These are phyloP conservation scores for Sphaeridia pumilis DNA, from an alignment of 2,888 invertebrate genomes.

Conservation along the genomic window DNA sequence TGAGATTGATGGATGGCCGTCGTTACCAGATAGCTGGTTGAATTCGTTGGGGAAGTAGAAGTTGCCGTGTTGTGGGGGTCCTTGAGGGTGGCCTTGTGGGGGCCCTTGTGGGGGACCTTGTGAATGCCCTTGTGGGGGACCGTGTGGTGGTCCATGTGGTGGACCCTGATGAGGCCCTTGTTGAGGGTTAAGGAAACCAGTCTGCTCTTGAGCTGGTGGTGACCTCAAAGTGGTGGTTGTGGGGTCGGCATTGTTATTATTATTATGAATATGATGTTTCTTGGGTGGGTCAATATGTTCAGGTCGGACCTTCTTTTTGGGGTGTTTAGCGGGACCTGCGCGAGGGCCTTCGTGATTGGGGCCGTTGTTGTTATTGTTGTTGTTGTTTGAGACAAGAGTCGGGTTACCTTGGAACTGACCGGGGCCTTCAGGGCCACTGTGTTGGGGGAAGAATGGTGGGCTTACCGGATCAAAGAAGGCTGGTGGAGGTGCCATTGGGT, in stretches of 20 bases:
- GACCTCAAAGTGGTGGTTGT: constrained; percentile 8
- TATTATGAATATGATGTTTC: background rate
- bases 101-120: constrained; percentile 5
- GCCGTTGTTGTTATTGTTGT: background rate
- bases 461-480: constrained; percentile 6
- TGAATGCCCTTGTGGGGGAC: constrained; percentile 11
- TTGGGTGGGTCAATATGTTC: background rate
- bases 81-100: constrained; percentile 6
- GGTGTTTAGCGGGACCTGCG: constrained; percentile 2
- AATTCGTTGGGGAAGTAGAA: constrained; percentile 14
- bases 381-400: background rate
- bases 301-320: constrained; percentile 9
- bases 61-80: background rate
- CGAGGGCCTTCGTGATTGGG: background rate
- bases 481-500: constrained; percentile 10
- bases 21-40: background rate
- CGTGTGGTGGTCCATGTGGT: background rate
- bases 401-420: too few relatives aligned
- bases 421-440: constrained; percentile 1
- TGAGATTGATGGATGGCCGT: constrained; percentile 11
- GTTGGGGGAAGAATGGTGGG: background rate
- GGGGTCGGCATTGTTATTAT: constrained; percentile 1
- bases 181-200: background rate
- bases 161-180: background rate
- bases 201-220: background rate